Percentiles rank a stretch among this genome's conserved stretches.
Conservation (phyloP, 2,797 vertebrate species). For the Rousettus madagascariensis region DNA sequence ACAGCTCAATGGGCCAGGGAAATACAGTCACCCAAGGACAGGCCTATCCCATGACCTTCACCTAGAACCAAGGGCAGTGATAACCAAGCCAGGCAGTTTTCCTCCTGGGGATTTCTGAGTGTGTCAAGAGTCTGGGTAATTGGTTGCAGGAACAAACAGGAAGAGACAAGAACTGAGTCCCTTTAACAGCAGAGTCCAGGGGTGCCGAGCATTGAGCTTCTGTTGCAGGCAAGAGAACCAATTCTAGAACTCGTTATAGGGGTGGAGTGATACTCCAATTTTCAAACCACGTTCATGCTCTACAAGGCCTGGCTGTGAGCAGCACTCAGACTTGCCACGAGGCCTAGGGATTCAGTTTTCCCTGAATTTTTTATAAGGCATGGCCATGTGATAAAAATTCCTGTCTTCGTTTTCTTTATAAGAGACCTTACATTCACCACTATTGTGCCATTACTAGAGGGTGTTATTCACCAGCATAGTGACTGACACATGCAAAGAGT, state of each 20-base stretch:
- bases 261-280: background rate
- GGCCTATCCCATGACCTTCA: background rate
- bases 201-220: background rate
- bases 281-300: background rate
- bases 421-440: background rate
- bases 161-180: background rate
- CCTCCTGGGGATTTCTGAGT: background rate
- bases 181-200: background rate
- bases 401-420: background rate
- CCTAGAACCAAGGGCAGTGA: background rate
- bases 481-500: background rate
- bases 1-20: background rate
- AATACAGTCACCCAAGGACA: background rate
- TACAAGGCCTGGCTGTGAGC: background rate
- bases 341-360: background rate
- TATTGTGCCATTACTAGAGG: background rate
- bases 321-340: background rate
- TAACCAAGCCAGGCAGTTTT: background rate
- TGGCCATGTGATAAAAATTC: background rate
- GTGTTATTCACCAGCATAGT: background rate
- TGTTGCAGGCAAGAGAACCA: background rate
- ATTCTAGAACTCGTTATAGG: background rate
- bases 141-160: background rate
- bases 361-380: background rate
- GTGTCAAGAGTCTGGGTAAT: background rate